Evolutionary conservation across 2,888 invertebrate genomes (phyloP).

Genomic region (Dorcus parallelipipedus): DNA sequence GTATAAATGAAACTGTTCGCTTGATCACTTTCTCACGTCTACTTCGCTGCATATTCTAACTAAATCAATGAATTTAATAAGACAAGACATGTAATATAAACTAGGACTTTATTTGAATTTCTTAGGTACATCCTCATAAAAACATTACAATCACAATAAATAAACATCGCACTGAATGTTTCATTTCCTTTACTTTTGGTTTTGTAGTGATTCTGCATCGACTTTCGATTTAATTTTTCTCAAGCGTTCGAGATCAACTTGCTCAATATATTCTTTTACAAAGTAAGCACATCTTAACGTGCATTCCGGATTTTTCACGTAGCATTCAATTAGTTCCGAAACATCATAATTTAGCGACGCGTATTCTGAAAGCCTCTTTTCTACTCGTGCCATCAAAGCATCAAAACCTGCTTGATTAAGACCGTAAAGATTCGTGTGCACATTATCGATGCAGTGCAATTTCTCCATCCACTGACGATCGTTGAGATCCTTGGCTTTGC

Average conservation of each 20-base stretch:
- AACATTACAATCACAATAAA: no score
- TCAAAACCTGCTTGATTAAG: slow-evolving; percentile 35
- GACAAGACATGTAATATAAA: no score
- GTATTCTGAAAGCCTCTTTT: no score
- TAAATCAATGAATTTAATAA: no score
- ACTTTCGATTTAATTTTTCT: slow-evolving; percentile 32
- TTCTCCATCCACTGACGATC: slow-evolving; percentile 41
- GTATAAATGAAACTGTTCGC: no score
- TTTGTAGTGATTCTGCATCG: slow-evolving; percentile 9
- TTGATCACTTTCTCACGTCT: no score
- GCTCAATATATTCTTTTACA: slow-evolving; percentile 36
- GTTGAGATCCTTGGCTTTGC: slow-evolving; percentile 7
- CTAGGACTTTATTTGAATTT: no score
- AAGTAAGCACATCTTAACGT: slow-evolving; percentile 33
- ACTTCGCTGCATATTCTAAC: no score
- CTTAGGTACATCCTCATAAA: no score
- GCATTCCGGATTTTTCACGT: slow-evolving; percentile 26
- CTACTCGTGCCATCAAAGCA: no score
- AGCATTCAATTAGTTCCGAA: slow-evolving; percentile 17
- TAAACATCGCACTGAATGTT: no score
- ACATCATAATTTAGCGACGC: no score
- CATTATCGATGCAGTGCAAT: slow-evolving; percentile 52
- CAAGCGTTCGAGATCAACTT: slow-evolving; percentile 34
- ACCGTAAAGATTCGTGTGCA: slow-evolving; percentile 52
- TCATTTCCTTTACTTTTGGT: background rate